phyloP scores from a whole-genome alignment of 2,113 vertebrate genomes.

The Amphiprion percula region DNA sequence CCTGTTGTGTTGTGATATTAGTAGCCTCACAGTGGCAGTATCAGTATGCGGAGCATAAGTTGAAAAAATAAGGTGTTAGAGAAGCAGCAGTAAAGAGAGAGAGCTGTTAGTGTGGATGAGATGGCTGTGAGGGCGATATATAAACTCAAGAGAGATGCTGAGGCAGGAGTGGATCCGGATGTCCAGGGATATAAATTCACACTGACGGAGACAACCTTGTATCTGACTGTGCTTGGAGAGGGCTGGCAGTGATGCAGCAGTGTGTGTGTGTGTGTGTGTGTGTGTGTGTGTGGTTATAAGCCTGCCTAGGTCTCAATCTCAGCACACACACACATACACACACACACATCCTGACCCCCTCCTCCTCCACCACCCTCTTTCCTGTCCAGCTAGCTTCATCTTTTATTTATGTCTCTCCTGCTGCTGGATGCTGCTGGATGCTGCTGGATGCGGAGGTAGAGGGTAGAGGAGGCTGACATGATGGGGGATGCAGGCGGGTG shows the following conservation, averaged over 20 bases:
- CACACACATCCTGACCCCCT: conserved; percentile 5
- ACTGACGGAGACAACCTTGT: conserved; percentile 55
- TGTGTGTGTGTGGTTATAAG: conserved; percentile 3
- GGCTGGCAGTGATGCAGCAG: conserved; percentile 47
- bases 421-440: conserved; percentile 47
- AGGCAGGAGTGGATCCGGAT: conserved; percentile 52
- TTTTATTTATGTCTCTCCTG: conserved; percentile 78
- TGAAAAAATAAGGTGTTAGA: conserved; percentile 33
- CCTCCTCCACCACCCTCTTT: conserved; percentile 36
- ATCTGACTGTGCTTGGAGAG: conserved; percentile 40
- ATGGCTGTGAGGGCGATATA: conserved; percentile 35
- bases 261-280: conserved; percentile 5
- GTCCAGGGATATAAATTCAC: conserved; percentile 65
- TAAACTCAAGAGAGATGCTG: conserved; percentile 67
- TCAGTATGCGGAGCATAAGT: conserved; percentile 38
- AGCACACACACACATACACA: conserved; percentile 20
- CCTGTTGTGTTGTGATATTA: conserved; percentile 6
- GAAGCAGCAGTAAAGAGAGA: conserved; percentile 38
- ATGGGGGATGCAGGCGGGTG: background rate
- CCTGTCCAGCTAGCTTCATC: conserved; percentile 70
- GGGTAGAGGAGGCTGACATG: conserved; percentile 15
- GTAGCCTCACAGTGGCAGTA: background rate
- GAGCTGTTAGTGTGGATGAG: conserved; percentile 31
- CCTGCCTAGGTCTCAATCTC: conserved; percentile 41
- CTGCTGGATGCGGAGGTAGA: conserved; percentile 52